phyloP scores from a whole-genome alignment of 37 sponge, comb jelly and placozoan genomes.

The Cladorhizidae sp. region DNA sequence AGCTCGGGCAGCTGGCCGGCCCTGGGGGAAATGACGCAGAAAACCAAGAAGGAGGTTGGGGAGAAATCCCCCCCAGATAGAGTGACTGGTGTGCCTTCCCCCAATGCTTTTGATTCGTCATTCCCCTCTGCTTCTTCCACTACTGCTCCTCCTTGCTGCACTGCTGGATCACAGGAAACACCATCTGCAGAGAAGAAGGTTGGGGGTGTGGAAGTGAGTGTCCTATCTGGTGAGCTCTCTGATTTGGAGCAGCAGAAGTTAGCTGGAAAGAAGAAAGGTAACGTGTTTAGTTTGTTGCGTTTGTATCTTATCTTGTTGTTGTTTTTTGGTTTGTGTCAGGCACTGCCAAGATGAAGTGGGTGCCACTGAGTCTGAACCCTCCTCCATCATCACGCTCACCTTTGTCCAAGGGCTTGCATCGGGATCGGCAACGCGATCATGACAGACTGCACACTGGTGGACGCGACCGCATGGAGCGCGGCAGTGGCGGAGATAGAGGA shows the following conservation, averaged over 20 bases:
- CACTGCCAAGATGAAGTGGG: conserved; percentile 70
- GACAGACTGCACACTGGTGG: not conserved
- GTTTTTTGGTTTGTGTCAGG: conserved; percentile 29
- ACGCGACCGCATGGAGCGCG: conserved; percentile 14
- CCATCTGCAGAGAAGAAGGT: not conserved
- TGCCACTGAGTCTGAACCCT: conserved; percentile 65
- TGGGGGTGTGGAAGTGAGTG: conserved; percentile 23
- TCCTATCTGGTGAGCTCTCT: not conserved
- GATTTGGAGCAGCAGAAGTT: conserved; percentile 12
- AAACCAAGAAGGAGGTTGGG: conserved; percentile 26
- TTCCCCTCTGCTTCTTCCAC: too few relatives aligned
- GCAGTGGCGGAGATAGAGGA: conserved; percentile 7
- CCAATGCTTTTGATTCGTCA: too few relatives aligned
- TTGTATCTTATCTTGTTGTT: not conserved
- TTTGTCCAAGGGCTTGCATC: conserved; percentile 19
- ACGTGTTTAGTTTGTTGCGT: not conserved
- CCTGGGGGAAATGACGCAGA: conserved; percentile 54
- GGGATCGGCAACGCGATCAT: conserved; percentile 10
- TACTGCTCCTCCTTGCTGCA: not conserved
- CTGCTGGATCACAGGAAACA: not conserved
- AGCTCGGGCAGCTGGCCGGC: conserved; percentile 77
- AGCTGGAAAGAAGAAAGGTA: conserved; percentile 46
- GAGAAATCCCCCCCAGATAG: conserved; percentile 18
- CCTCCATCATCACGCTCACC: conserved; percentile 10
- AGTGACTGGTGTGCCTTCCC: not conserved